phyloP scores from a whole-genome alignment of 2,888 invertebrate species.

The Willowsia nigromaculata region DNA sequence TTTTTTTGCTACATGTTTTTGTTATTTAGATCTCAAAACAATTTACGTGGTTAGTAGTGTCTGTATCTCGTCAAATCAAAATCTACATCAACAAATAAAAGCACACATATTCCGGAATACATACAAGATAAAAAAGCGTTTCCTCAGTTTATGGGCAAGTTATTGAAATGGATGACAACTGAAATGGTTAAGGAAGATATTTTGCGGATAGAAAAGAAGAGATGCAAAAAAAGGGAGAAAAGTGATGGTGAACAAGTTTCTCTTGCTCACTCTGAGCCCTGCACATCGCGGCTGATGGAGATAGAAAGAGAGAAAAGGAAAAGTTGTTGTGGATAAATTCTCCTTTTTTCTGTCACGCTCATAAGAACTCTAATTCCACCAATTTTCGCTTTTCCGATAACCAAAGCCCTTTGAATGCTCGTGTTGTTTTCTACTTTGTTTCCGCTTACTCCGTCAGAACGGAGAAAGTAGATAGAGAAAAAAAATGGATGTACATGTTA shows the following conservation, averaged over 20 bases:
- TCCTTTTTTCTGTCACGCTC: slow-evolving; percentile 58
- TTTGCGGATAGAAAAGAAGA: slow-evolving; percentile 1
- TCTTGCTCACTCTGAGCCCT: background rate
- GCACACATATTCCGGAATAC: background rate
- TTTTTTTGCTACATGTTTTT: background rate
- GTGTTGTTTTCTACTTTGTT: slow-evolving; percentile 49
- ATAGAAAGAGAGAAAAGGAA: slow-evolving; percentile 2
- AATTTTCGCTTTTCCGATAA: slow-evolving; percentile 66
- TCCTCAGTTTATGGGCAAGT: slow-evolving; percentile 60
- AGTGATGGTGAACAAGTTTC: background rate
- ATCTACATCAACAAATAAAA: slow-evolving; percentile 9
- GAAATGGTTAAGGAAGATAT: slow-evolving; percentile 36
- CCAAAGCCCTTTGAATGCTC: slow-evolving; percentile 41
- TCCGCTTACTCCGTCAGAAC: slow-evolving; percentile 48
- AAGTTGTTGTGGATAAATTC: slow-evolving; percentile 63
- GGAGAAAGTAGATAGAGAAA: background rate
- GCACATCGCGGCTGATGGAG: slow-evolving; percentile 5
- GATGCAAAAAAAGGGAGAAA: background rate
- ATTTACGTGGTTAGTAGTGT: background rate
- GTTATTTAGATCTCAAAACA: background rate
- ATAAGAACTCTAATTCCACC: slow-evolving; percentile 64
- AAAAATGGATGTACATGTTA: background rate
- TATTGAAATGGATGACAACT: slow-evolving; percentile 53
- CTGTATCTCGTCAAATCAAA: background rate
- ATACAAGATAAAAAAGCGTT: slow-evolving; percentile 12